phyloP scores from a whole-genome alignment of 1,140 invertebrate genomes.

The Choristoneura fumiferana region DNA sequence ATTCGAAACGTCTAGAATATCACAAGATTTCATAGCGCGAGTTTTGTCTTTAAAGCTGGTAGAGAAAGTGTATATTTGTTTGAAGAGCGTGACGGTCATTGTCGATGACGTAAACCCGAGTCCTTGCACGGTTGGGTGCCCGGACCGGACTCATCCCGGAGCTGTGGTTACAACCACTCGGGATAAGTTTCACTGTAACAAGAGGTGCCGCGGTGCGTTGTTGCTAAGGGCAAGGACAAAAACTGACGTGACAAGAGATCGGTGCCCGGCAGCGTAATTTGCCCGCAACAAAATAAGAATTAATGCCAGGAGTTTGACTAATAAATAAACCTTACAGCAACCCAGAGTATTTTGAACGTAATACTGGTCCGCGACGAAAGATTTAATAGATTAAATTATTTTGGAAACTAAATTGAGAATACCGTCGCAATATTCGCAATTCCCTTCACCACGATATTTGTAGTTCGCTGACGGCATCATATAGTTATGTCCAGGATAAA shows the following conservation, averaged over 20 bases:
- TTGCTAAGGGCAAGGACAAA: slow-evolving; percentile 48
- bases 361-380: no score
- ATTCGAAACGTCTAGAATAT: slow-evolving; percentile 11
- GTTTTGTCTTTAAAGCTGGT: slow-evolving; percentile 25
- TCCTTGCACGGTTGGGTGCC: slow-evolving; percentile 66
- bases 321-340: background rate
- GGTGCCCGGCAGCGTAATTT: background rate
- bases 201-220: slow-evolving; percentile 40
- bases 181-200: slow-evolving; percentile 63
- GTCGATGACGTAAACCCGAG: slow-evolving; percentile 48
- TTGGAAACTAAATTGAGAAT: no score
- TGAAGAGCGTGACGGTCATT: slow-evolving; percentile 25
- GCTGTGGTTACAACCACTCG: slow-evolving; percentile 62
- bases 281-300: background rate
- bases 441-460: background rate
- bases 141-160: slow-evolving; percentile 53
- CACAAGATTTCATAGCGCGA: slow-evolving; percentile 27
- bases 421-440: no score
- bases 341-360: no score
- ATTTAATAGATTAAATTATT: no score
- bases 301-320: background rate
- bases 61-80: slow-evolving; percentile 26
- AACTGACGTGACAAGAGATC: background rate
- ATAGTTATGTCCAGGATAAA: background rate
- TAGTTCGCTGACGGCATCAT: background rate